phyloP scores from a whole-genome alignment of 92 coral and sea anemone species.

The Desmophyllum pertusum region DNA sequence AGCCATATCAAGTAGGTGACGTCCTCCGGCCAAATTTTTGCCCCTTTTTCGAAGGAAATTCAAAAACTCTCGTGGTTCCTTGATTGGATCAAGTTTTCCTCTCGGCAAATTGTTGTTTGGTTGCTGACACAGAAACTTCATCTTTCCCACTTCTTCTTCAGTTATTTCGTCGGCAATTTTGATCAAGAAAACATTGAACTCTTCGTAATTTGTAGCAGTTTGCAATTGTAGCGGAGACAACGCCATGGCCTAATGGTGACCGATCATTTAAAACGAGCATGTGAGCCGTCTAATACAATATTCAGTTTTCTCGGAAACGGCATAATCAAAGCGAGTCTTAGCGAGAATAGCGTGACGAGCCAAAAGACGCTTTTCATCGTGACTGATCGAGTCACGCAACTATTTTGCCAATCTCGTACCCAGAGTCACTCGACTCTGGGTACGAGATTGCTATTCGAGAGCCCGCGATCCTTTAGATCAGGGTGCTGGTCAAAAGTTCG shows the following conservation, averaged over 20 bases:
- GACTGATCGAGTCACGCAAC: too few species aligned
- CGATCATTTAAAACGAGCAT: background rate
- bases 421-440: too few species aligned
- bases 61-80: constrained; percentile 65
- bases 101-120: constrained; percentile 52
- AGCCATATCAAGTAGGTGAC: constrained; percentile 11
- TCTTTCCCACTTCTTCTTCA: constrained; percentile 54
- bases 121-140: constrained; percentile 80
- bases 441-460: too few species aligned
- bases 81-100: constrained; percentile 71
- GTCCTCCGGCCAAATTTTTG: constrained; percentile 1
- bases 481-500: too few species aligned
- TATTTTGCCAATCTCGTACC: too few species aligned
- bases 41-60: background rate
- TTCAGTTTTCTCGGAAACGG: background rate
- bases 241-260: background rate
- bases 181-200: background rate
- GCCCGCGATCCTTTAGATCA: too few species aligned
- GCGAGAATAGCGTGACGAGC: too few species aligned
- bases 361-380: too few species aligned
- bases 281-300: background rate
- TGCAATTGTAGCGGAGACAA: background rate
- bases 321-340: background rate
- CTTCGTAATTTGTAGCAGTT: background rate
- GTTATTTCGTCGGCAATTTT: constrained; percentile 72